Conservation (phyloP, 1,140 invertebrate species). For the Tyrophagus putrescentiae region DNA sequence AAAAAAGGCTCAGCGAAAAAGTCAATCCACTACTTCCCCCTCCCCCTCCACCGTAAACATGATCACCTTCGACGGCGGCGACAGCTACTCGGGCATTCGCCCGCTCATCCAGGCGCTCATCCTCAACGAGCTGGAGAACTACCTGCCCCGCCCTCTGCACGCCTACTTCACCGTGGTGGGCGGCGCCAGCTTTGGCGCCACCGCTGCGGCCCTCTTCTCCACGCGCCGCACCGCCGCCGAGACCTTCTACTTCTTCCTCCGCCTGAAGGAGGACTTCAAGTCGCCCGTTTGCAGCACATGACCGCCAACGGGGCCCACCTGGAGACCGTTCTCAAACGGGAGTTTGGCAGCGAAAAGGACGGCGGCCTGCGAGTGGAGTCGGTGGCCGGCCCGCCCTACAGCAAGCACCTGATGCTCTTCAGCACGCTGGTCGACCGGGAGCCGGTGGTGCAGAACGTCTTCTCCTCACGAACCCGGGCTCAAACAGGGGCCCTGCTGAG, state of each 20-base stretch:
- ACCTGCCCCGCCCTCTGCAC: neutral
- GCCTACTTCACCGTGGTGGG: neutral
- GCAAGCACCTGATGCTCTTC: neutral
- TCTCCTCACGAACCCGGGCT: no score
- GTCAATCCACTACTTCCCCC: neutral
- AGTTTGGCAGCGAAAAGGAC: neutral
- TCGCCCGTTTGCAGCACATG: neutral
- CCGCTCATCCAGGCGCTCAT: neutral
- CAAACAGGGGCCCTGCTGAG: no score
- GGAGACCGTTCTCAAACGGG: neutral
- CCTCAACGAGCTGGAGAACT: neutral
- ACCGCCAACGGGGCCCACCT: neutral
- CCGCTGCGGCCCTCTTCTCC: neutral
- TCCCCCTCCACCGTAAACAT: neutral
- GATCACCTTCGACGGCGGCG: constrained; percentile 1
- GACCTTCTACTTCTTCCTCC: neutral
- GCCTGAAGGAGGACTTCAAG: neutral
- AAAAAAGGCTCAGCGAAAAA: neutral
- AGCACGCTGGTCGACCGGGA: neutral
- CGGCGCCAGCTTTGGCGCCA: constrained; percentile 9
- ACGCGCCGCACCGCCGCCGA: neutral
- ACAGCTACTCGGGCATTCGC: neutral
- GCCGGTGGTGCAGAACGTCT: neutral
- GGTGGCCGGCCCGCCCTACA: neutral
- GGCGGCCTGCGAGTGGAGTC: neutral